Evolutionary conservation across 2,797 vertebrate species (phyloP), one percentile per base, ranked within the genome.

Genomic region (Sciurus vulgaris): DNA sequence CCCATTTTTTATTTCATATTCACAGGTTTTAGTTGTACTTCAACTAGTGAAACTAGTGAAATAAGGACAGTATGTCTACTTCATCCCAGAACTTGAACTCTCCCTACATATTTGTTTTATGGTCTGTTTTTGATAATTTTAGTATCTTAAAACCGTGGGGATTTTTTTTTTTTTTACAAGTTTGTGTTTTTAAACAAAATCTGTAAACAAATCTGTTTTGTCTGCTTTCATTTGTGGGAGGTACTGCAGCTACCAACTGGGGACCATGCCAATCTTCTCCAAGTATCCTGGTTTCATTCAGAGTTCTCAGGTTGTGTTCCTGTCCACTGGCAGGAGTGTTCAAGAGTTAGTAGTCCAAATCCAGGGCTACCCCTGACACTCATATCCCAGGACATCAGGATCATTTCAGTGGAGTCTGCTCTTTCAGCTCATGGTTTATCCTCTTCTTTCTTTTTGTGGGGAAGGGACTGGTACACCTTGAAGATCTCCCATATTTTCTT

Each of bases 401-500:
- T 44, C 67, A 85, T 10, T 63, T 61, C 79, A 61, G 28, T 51
- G n/a, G 20, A 7, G 13, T 81, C 86, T 54, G 38, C 22, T 49
- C 9, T 86, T 69, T 79, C 22, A 49, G 63, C 44, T 96, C 51
- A 84, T 2, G 51, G 14, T 69, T 63, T 54, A 65, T 41, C 14
- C 81, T 20, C 24, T 73, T 88, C 38, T 59, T n/a, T 47, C 33
- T 81, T 79, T 83, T 63, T 44, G 51, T 79, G n/a, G 41, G 30
- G 41, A 5, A 79, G 8, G 7, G 18, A 13, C 8, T 92, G 6
- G 41, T 65, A 82, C 6, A 79, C 2, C 22, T 77, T 63, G 28
- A 81, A 84, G 26, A 76, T 79, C 33, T 63, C 81, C 65, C 63
- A 87, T 81, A 47, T 70, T 91, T 93, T 89, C 67, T 79, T 93